Percentiles rank a stretch among this genome's conserved stretches.
These are phyloP conservation scores for Lysandra bellargus DNA, from an alignment of 2,888 invertebrate species.

Conservation along the genomic window DNA sequence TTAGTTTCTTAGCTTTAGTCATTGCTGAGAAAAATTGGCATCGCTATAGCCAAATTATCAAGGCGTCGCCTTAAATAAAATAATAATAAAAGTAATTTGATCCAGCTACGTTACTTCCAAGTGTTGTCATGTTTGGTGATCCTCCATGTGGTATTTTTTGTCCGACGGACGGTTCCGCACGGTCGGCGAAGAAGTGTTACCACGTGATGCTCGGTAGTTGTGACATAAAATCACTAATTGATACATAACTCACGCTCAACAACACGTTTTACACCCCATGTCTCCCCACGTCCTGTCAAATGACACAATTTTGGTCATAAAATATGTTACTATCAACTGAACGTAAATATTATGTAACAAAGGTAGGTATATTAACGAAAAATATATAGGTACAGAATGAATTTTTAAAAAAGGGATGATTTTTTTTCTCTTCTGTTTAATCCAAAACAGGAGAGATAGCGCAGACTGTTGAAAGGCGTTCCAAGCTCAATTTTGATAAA, in stretches of 20 bases:
- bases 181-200: conserved; percentile 48
- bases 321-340: background rate
- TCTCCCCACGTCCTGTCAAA: conserved; percentile 11
- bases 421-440: background rate
- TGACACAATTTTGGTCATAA: background rate
- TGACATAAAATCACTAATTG: conserved; percentile 45
- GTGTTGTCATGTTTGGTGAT: background rate
- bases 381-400: background rate
- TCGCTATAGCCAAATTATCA: no score
- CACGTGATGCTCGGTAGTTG: conserved; percentile 52
- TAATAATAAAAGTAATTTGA: background rate
- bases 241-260: conserved; percentile 40
- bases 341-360: background rate
- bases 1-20: no score
- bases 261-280: conserved; percentile 35
- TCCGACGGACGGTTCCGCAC: conserved; percentile 47
- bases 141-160: conserved; percentile 39
- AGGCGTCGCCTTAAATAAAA: no score
- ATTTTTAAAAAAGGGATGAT: background rate
- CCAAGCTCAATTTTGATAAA: background rate
- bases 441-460: background rate
- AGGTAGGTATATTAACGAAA: background rate
- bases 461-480: background rate
- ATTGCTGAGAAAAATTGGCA: no score
- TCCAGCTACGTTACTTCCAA: conserved; percentile 24